A percentile compares a stretch with the other conserved stretches of the same genome.
Evolutionary conservation across 2,888 invertebrate genomes (phyloP).

Genomic region (Notodonta dromedarius): DNA sequence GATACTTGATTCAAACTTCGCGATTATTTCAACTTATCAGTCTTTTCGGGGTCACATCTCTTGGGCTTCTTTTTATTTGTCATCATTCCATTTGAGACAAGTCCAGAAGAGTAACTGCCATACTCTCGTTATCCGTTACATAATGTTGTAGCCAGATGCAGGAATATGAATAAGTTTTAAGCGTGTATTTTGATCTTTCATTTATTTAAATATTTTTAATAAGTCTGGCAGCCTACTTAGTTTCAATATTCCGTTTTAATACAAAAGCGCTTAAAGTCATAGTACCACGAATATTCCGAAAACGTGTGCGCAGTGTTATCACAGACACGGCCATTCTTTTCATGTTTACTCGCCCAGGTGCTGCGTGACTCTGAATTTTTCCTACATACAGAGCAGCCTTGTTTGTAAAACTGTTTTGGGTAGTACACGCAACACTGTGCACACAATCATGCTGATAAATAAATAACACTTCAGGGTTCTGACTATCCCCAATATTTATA

Average conservation of each 20-base stretch:
- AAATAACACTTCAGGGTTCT: constrained; percentile 3
- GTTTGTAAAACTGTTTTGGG: constrained; percentile 48
- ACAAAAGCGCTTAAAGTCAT: constrained; percentile 28
- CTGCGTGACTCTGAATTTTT: constrained; percentile 49
- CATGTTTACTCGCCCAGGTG: constrained; percentile 28
- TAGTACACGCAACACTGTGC: constrained; percentile 16
- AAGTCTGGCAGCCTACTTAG: no score
- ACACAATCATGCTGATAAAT: constrained; percentile 2
- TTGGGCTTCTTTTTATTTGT: not conserved
- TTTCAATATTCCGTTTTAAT: not conserved
- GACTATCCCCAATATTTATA: not conserved
- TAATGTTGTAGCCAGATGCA: no score
- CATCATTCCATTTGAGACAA: not conserved
- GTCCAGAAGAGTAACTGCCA: not conserved
- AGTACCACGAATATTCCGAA: constrained; percentile 45
- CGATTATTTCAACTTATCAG: not conserved
- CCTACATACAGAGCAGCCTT: constrained; percentile 38
- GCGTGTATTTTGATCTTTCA: no score
- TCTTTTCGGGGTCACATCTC: not conserved
- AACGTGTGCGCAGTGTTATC: constrained; percentile 44
- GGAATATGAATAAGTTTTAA: no score
- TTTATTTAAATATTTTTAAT: no score
- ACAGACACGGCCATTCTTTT: constrained; percentile 39
- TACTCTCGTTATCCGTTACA: not conserved
- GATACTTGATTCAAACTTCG: not conserved